Conservation (phyloP, 2,888 invertebrate species). For the Meta bourneti region DNA sequence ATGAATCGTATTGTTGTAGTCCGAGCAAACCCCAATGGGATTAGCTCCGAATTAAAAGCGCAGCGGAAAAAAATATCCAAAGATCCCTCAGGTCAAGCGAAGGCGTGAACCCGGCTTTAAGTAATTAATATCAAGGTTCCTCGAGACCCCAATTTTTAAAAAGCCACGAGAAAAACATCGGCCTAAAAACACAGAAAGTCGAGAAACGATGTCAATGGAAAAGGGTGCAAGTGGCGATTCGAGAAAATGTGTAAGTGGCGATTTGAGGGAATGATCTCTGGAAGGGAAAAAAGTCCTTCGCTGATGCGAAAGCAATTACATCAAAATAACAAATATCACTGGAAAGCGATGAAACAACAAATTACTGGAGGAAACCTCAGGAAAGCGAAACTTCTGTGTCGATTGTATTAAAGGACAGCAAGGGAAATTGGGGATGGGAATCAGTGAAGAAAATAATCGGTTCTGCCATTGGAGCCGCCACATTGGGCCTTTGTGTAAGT, state of each 20-base stretch:
- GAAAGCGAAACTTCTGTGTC: constrained; percentile 9
- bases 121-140: not conserved
- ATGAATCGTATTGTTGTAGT: too few species aligned
- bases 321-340: not conserved
- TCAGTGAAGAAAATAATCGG: not conserved
- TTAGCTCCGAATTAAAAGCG: too few species aligned
- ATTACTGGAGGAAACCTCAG: not conserved
- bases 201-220: not conserved
- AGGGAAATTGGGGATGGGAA: not conserved
- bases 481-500: too few species aligned
- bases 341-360: not conserved
- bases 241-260: not conserved
- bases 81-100: too few species aligned
- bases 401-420: not conserved
- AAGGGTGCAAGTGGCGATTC: not conserved
- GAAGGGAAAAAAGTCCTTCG: not conserved
- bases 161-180: not conserved
- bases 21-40: too few species aligned
- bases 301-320: constrained; percentile 8
- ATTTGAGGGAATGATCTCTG: not conserved
- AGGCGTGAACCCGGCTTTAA: not conserved
- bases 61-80: too few species aligned
- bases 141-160: not conserved
- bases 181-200: not conserved
- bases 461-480: too few species aligned